Conservation (phyloP, 2,113 vertebrate species). For the Callaeas wilsoni region DNA sequence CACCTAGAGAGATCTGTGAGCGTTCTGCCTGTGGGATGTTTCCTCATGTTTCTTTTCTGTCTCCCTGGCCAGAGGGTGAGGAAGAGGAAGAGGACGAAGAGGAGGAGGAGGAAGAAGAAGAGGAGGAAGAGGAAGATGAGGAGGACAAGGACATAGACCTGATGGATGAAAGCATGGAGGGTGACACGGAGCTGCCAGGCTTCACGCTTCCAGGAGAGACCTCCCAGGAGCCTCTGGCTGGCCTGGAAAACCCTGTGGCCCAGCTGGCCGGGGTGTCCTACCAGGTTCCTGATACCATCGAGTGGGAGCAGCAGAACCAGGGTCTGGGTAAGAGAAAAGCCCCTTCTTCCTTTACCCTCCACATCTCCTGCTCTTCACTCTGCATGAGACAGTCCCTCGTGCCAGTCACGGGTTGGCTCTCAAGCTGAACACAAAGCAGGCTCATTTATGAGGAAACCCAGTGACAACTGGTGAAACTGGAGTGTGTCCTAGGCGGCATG, state of each 20-base stretch:
- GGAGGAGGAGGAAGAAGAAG: slow-evolving; percentile 75
- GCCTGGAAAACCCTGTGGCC: slow-evolving; percentile 44
- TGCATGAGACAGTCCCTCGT: rapidly evolving
- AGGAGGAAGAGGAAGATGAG: slow-evolving; percentile 86
- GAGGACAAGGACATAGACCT: slow-evolving; percentile 82
- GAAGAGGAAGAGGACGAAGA: slow-evolving; percentile 87
- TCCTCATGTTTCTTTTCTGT: not conserved
- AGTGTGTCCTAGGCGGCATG: not conserved
- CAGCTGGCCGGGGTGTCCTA: slow-evolving; percentile 75
- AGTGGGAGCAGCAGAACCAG: slow-evolving; percentile 94
- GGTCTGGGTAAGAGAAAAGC: slow-evolving; percentile 82
- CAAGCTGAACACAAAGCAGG: not conserved
- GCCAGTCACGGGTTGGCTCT: rapidly evolving
- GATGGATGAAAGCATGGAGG: slow-evolving; percentile 82
- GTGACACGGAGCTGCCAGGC: slow-evolving; percentile 76
- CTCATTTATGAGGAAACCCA: not conserved
- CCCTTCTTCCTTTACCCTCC: not conserved
- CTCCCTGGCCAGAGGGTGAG: slow-evolving; percentile 66
- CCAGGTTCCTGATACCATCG: slow-evolving; percentile 79
- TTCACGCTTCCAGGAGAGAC: slow-evolving; percentile 75
- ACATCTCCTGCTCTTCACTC: not conserved
- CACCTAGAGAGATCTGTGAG: not conserved
- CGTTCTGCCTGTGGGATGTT: not conserved
- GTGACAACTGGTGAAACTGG: not conserved
- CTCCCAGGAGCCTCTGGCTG: slow-evolving; percentile 77